Base-by-base conservation (phyloP, 1,140 invertebrate species). In the Zaprionus inermis region DNA sequence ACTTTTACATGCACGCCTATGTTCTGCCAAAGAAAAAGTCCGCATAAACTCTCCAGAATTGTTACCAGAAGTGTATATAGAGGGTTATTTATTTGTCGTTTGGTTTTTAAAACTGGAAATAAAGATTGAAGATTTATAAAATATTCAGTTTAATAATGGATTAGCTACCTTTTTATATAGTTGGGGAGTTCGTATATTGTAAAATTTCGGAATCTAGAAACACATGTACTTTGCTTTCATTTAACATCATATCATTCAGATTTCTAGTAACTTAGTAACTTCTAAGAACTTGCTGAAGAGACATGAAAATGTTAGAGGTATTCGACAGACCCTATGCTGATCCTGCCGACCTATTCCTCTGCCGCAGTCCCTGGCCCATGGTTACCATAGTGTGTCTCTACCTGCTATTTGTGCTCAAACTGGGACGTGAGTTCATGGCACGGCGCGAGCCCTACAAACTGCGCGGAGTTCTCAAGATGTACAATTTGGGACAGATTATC, bases 371-470 rank as follows among this genome's bases (percentile, higher is more conserved):
- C 20, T 94, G 94, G 14, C 96, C 97, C 0, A 93, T 97, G 0
- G 63, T 96, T 0, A 94, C 94, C 0, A 94, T 97, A 16, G 89
- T 96, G 12, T 93, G 94, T 0, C 93, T 94, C 0, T 97, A 97
- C 79, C 76, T 97, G 28, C 96, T 96, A 91, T 96, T 97, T 90
- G 76, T 74, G 1, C 68, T 81, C 0, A 72, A 81, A 46, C 90
- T 93, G 28, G 97, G 97, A 1, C 97, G 96, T 1, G 94, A 92
- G 55, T 95, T 96, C 69, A 98, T 98, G 97, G 94, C 94, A 73
- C 94, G 97, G 73, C 94, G 95, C 70, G 95, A 97, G 85, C 95
- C 97, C 0, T 97, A 95, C 74, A 93, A 96, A n/a, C 92, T 98
- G 11, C 96, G 95, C 68, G 12, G 94, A 32, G 86, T 95, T 0